These are phyloP conservation scores for Zoanthus solanderi DNA, from an alignment of 92 coral and sea anemone species.

Conservation along the genomic window DNA sequence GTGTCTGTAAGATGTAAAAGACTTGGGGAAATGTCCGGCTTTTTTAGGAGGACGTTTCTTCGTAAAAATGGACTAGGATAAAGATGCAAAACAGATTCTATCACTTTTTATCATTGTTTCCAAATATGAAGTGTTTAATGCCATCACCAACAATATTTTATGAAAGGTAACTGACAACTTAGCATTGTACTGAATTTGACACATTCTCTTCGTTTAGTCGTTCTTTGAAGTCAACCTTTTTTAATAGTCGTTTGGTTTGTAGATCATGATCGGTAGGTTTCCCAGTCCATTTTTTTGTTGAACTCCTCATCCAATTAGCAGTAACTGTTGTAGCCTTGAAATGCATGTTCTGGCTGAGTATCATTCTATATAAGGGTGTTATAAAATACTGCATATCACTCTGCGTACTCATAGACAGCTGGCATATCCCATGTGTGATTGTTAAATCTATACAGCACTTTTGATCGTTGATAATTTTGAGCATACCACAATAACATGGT, in stretches of 20 bases:
- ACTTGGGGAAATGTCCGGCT: background rate
- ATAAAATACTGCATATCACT: background rate
- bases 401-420: slow-evolving; percentile 6
- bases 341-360: background rate
- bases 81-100: too few relatives aligned
- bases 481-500: slow-evolving; percentile 23
- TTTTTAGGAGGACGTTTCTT: background rate
- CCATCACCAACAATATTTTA: background rate
- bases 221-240: too few relatives aligned
- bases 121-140: background rate
- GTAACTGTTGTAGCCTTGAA: background rate
- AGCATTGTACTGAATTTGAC: too few relatives aligned
- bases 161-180: background rate
- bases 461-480: background rate
- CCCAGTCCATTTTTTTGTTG: background rate
- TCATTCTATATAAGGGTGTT: background rate
- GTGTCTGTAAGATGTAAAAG: background rate
- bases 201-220: too few relatives aligned
- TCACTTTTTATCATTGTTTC: background rate
- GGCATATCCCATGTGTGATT: background rate
- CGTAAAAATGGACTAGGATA: slow-evolving; percentile 10
- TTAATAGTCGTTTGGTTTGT: too few relatives aligned
- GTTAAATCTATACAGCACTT: slow-evolving; percentile 13
- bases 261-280: background rate
- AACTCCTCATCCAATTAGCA: background rate